A percentile compares a stretch with the other conserved stretches of the same genome.
Conservation (phyloP, 2,888 invertebrate genomes). For the Chrysomela aeneicollis region DNA sequence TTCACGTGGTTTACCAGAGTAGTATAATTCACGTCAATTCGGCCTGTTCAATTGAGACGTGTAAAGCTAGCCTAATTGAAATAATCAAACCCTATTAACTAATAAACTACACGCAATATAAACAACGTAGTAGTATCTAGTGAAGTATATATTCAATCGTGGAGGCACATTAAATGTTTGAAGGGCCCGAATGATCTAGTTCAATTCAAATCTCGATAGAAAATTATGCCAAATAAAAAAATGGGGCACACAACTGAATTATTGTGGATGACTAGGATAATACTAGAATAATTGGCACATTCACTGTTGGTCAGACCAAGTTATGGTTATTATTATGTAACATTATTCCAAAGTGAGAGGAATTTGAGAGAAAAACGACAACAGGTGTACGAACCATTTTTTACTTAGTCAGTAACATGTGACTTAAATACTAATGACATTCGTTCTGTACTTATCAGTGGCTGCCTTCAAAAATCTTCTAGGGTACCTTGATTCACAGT, state of each 20-base stretch:
- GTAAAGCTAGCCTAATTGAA: constrained; percentile 23
- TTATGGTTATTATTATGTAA: background rate
- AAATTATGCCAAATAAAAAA: too few relatives aligned
- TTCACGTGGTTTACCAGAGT: constrained; percentile 24
- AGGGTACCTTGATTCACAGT: too few relatives aligned
- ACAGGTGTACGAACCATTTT: background rate
- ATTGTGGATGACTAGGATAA: too few relatives aligned
- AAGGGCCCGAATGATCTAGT: too few relatives aligned
- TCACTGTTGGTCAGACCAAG: too few relatives aligned
- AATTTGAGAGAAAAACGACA: background rate
- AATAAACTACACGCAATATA: constrained; percentile 27
- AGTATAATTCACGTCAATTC: constrained; percentile 29
- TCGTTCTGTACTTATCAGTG: background rate
- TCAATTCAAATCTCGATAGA: too few relatives aligned
- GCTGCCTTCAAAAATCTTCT: too few relatives aligned
- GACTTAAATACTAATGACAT: background rate
- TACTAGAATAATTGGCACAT: too few relatives aligned
- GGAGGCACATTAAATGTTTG: too few relatives aligned
- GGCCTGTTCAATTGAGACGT: constrained; percentile 28
- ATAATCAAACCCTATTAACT: constrained; percentile 29
- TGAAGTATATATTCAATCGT: background rate
- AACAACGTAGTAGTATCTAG: constrained; percentile 19
- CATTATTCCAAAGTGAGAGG: background rate
- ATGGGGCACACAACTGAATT: too few relatives aligned
- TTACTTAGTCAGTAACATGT: background rate